Base-by-base conservation (phyloP, 2,113 vertebrate species). In the Nothobranchius furzeri region DNA sequence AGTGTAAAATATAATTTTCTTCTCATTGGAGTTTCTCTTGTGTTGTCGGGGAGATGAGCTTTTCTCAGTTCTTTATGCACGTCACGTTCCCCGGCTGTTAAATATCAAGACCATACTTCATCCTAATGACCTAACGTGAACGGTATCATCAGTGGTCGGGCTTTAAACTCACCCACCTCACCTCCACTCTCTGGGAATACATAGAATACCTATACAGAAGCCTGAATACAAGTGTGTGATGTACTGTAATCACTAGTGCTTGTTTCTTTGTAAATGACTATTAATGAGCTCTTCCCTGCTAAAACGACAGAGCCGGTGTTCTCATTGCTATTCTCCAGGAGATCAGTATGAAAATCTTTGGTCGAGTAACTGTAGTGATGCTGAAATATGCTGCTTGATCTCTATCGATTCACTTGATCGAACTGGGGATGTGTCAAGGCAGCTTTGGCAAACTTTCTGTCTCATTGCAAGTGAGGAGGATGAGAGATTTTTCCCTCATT, bases 21-120 rank as follows among this genome's bases (percentile, higher is more conserved):
- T 72, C 56, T 59, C 74, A 60, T 60, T 68, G 64, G 36, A 35
- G 73, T 80, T 73, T 74, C 50, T 17, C 64, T 81, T 54, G 54
- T 70, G 65, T 73, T 68, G 45, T 73, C 50, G 47, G 58, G 53
- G 60, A 60, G 72, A 75, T 71, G 66, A 60, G 69, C 61, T 56
- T 46, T 68, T 67, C 84, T 70, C 60, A 42, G 72, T 76, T 69
- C 59, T 36, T 35, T 60, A 86, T 83, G 80, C 85, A 6, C 82
- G 80, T 81, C 85, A 88, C 81, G 71, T 83, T 72, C 73, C 68
- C 9, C 73, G 68, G 53, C 85, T 77, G 85, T 89, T 90, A 91
- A 92, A 92, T 93, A 91, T 85, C 89, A 91, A 78, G 78, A 68
- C 83, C 81, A 91, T 92, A 85, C 71, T 62, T 92, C 89, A 92